Evolutionary conservation across 1,140 invertebrate species (phyloP).

Genomic region (Octopus sinensis): DNA sequence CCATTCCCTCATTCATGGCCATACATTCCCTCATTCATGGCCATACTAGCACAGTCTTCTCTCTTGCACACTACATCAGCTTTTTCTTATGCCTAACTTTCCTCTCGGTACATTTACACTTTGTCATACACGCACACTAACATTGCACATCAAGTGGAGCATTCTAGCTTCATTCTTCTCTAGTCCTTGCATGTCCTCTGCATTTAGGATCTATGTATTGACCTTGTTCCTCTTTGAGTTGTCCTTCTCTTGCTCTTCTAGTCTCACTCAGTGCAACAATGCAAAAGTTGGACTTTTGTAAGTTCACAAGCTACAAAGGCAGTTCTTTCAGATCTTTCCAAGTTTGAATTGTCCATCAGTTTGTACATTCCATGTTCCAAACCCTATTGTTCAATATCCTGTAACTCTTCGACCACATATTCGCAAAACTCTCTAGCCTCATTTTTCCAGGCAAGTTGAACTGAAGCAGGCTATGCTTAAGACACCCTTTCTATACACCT

Average conservation of each 20-base stretch:
- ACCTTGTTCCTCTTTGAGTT: background rate
- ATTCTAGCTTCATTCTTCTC: no score
- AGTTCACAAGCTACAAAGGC: background rate
- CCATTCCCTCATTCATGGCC: no score
- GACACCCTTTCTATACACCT: background rate
- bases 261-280: background rate
- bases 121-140: no score
- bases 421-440: background rate
- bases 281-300: background rate
- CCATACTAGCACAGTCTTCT: no score
- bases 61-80: no score
- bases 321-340: background rate
- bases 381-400: no score
- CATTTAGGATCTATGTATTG: background rate
- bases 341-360: background rate
- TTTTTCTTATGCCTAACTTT: no score
- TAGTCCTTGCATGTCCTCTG: no score
- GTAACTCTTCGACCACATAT: background rate
- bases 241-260: background rate
- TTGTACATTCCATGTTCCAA: background rate
- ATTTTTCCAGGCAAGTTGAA: background rate
- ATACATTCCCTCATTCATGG: no score
- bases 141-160: no score
- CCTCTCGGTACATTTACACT: no score
- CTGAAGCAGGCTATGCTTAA: no score